A percentile compares a stretch with the other conserved stretches of the same genome.
These are phyloP conservation scores for Axinella damicornis DNA, from an alignment of 37 sponge, comb jelly and placozoan species.

Conservation along the genomic window DNA sequence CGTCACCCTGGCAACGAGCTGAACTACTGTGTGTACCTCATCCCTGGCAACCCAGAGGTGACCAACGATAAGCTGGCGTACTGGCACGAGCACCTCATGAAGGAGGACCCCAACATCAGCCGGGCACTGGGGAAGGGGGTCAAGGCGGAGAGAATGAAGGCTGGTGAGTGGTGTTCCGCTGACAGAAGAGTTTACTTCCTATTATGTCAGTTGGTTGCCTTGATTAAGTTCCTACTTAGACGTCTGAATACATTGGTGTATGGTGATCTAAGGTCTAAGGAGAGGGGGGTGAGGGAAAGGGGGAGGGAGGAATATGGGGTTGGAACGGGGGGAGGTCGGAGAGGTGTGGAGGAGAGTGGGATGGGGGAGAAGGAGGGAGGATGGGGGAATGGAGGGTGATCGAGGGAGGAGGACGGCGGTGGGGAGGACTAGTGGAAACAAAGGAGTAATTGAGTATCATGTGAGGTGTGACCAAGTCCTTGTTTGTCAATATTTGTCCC, in stretches of 20 bases:
- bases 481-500: not conserved
- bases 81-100: constrained; percentile 66
- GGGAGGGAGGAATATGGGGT: not conserved
- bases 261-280: not conserved
- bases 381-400: no score
- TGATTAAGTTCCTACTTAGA: no score
- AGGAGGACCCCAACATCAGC: constrained; percentile 61
- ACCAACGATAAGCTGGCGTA: constrained; percentile 47
- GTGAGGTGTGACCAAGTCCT: no score
- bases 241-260: not conserved
- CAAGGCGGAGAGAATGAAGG: constrained; percentile 63
- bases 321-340: no score
- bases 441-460: no score
- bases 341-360: no score
- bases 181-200: no score
- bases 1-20: constrained; percentile 58
- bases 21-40: constrained; percentile 63
- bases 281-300: no score
- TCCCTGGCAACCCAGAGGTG: constrained; percentile 72
- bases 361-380: no score
- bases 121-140: constrained; percentile 50
- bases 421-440: no score
- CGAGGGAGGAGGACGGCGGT: no score
- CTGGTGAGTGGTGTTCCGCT: constrained; percentile 28
- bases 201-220: no score